Percentiles rank a stretch among this genome's conserved stretches.
phyloP scores from a whole-genome alignment of 2,113 vertebrate genomes.

The Hemiscyllium ocellatum region DNA sequence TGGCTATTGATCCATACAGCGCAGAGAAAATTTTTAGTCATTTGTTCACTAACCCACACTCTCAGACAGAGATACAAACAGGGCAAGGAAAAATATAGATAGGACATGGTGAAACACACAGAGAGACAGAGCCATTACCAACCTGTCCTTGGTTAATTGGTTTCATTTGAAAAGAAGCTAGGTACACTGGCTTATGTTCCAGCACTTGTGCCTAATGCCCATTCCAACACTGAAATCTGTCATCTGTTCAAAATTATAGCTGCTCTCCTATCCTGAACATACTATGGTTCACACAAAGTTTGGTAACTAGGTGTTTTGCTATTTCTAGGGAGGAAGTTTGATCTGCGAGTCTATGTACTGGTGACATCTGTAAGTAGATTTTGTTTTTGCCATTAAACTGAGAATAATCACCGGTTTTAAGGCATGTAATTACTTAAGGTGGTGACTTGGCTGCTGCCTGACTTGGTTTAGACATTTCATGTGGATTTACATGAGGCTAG shows the following conservation, averaged over 20 bases:
- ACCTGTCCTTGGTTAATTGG: not conserved
- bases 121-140: too few species aligned
- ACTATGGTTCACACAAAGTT: not conserved
- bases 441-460: not conserved
- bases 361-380: constrained; percentile 65
- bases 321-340: constrained; percentile 71
- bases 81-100: too few species aligned
- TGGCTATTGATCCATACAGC: too few species aligned
- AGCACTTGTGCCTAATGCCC: not conserved
- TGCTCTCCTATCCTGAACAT: not conserved
- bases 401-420: not conserved
- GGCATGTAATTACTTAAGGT: not conserved
- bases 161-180: not conserved
- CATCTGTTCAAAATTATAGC: not conserved
- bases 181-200: not conserved
- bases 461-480: not conserved
- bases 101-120: too few species aligned
- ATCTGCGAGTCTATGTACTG: constrained; percentile 74
- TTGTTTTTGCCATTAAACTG: not conserved
- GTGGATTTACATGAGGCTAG: not conserved
- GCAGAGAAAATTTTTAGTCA: too few species aligned
- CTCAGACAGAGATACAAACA: too few species aligned
- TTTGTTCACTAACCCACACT: too few species aligned
- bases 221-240: not conserved
- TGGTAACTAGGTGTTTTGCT: constrained; percentile 36